phyloP scores from a whole-genome alignment of 2,797 vertebrate genomes.

The Scolopax rusticola region DNA sequence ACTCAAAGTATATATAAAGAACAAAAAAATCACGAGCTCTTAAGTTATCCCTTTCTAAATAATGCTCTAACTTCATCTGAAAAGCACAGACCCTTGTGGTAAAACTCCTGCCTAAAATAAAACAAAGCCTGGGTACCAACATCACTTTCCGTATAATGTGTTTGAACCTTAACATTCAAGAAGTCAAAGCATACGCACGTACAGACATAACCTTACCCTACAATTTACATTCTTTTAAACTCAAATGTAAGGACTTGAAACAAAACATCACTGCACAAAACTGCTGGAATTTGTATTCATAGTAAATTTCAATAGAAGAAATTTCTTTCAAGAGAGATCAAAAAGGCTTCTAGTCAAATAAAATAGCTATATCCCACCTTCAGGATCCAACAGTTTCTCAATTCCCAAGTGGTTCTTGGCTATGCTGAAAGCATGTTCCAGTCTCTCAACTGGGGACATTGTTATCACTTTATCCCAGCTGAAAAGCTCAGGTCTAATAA shows the following conservation, averaged over 20 bases:
- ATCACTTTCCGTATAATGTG: not conserved
- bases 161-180: not conserved
- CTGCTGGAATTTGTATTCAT: not conserved
- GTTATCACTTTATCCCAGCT: conserved; percentile 87
- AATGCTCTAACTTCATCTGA: not conserved
- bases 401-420: conserved; percentile 92
- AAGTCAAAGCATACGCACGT: rapidly evolving
- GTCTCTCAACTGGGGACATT: conserved; percentile 86
- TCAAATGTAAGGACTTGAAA: not conserved
- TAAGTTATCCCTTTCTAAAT: not conserved
- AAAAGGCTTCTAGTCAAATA: not conserved
- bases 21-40: not conserved
- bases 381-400: conserved; percentile 94
- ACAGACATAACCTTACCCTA: not conserved
- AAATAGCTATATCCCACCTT: conserved; percentile 84
- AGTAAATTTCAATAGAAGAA: not conserved
- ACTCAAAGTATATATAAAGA: not conserved
- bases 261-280: not conserved
- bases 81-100: not conserved
- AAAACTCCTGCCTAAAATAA: not conserved
- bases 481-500: conserved; percentile 88
- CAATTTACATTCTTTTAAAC: not conserved
- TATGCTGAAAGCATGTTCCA: conserved; percentile 91
- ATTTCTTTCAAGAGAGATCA: not conserved
- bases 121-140: not conserved